A percentile compares a stretch with the other conserved stretches of the same genome.
phyloP scores from a whole-genome alignment of 92 coral and sea anemone species.

The Metridium senile region DNA sequence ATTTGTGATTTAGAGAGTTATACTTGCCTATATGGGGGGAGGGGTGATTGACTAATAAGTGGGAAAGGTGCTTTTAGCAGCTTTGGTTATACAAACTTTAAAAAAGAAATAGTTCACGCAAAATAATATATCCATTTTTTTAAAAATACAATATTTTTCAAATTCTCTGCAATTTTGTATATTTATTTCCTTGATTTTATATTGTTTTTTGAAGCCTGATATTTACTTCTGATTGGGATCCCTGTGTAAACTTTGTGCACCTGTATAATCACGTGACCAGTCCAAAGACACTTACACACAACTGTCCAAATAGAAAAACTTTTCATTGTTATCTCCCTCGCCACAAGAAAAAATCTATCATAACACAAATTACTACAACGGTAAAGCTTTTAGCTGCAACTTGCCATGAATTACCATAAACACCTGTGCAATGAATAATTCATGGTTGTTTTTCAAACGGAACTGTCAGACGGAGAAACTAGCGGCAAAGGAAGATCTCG shows the following conservation, averaged over 20 bases:
- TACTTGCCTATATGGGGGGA: too few relatives aligned
- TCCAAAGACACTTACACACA: neutral
- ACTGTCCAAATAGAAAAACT: neutral
- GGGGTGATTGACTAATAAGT: too few relatives aligned
- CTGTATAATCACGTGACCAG: constrained; percentile 2
- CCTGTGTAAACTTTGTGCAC: constrained; percentile 3
- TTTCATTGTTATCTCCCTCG: neutral
- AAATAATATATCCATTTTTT: neutral
- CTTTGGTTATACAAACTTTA: too few relatives aligned
- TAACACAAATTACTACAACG: neutral
- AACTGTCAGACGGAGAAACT: neutral
- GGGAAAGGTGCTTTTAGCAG: too few relatives aligned
- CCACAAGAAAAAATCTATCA: neutral
- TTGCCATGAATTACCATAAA: constrained; percentile 14
- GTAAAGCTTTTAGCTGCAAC: neutral
- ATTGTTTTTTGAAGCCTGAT: neutral
- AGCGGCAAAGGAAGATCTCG: neutral
- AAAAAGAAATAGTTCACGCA: too few relatives aligned
- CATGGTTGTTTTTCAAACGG: neutral
- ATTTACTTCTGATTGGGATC: neutral
- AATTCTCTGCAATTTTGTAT: too few relatives aligned
- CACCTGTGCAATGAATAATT: constrained; percentile 21
- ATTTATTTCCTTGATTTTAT: neutral
- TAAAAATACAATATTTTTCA: too few relatives aligned
- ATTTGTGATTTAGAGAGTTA: too few relatives aligned